A percentile compares a stretch with the other conserved stretches of the same genome.
phyloP scores from a whole-genome alignment of 2,113 vertebrate genomes.

The Datnioides undecimradiatus region DNA sequence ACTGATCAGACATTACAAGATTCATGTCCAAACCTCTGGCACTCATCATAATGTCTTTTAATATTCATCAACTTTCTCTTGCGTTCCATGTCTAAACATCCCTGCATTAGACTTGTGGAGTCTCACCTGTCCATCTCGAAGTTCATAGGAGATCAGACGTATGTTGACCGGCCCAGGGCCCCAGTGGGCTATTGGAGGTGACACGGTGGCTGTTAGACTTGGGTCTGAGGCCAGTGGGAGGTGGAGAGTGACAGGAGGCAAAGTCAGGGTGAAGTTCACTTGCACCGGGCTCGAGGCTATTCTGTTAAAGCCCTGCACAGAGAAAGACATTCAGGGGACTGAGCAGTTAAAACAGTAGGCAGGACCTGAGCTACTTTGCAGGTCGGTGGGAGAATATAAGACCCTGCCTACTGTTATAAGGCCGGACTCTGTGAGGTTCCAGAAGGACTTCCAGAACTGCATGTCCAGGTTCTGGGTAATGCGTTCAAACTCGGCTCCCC shows the following conservation, averaged over 20 bases:
- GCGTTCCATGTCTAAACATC: no score
- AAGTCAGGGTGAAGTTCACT: conserved; percentile 85
- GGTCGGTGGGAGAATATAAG: background rate
- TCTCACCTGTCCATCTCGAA: conserved; percentile 90
- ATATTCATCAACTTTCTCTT: no score
- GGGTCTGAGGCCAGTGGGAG: conserved; percentile 88
- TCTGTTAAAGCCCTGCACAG: conserved; percentile 85
- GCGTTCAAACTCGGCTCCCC: conserved; percentile 90
- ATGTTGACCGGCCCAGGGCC: conserved; percentile 88
- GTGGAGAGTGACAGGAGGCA: conserved; percentile 85
- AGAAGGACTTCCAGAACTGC: conserved; percentile 94
- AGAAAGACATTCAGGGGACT: background rate
- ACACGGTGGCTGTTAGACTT: conserved; percentile 80
- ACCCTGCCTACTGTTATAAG: conserved; percentile 85
- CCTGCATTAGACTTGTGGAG: background rate
- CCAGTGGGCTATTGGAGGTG: conserved; percentile 88
- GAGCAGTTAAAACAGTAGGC: background rate
- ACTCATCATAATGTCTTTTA: background rate
- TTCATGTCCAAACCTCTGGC: no score
- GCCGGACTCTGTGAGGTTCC: conserved; percentile 92
- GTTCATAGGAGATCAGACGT: conserved; percentile 89
- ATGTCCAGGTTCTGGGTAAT: conserved; percentile 92
- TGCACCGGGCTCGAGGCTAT: conserved; percentile 86
- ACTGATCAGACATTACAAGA: no score
- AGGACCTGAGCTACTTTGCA: background rate